Conservation (phyloP, 2,113 vertebrate genomes). For the Saguinus midas region DNA sequence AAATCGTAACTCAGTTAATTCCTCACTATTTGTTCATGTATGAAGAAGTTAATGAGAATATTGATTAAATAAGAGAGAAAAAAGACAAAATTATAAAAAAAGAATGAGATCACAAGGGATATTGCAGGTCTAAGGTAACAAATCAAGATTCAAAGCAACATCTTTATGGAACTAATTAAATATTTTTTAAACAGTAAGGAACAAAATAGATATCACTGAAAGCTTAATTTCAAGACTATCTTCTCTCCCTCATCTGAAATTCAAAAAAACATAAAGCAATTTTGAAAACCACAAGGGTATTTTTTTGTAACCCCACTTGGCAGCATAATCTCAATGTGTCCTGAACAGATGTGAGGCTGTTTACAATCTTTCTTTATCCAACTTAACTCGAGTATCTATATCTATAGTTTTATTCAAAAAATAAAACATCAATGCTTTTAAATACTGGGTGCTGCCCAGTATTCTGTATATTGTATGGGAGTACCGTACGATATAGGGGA, state of each 20-base stretch:
- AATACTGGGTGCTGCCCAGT: neutral
- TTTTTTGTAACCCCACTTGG: neutral
- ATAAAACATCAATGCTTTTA: neutral
- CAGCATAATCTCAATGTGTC: neutral
- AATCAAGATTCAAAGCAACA: neutral
- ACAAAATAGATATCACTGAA: neutral
- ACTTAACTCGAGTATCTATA: constrained; percentile 45
- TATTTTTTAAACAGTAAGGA: neutral
- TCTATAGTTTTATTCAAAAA: constrained; percentile 19
- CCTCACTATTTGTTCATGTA: neutral
- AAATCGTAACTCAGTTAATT: neutral
- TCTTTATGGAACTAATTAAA: neutral
- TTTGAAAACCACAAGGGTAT: neutral
- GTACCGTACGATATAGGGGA: neutral
- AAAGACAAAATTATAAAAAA: neutral
- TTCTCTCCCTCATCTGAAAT: neutral
- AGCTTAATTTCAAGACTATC: neutral
- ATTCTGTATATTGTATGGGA: neutral
- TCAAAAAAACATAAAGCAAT: neutral
- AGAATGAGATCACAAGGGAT: neutral
- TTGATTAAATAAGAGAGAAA: neutral
- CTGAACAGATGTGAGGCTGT: constrained; percentile 26
- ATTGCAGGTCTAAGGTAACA: neutral
- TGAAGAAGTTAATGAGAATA: neutral
- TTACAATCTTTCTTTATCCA: constrained; percentile 37